A percentile compares a stretch with the other conserved stretches of the same genome.
phyloP scores from a whole-genome alignment of 2,797 vertebrate species.

The Pantherophis alleghaniensis region DNA sequence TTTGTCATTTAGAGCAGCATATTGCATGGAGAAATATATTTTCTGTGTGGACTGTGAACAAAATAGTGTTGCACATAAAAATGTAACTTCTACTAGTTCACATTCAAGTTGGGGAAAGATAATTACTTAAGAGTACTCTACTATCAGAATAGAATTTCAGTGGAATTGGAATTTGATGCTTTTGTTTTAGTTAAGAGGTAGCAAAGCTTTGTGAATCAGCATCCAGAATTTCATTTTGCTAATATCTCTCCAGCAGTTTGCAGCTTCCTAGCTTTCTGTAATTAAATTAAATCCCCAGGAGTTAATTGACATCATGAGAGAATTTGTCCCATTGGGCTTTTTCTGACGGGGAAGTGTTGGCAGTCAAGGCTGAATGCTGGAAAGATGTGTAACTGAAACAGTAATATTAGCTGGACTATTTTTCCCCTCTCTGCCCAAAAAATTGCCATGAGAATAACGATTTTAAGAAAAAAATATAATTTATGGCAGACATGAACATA shows the following conservation, averaged over 20 bases:
- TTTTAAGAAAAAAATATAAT: not conserved
- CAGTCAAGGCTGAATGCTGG: not conserved
- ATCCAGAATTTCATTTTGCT: not conserved
- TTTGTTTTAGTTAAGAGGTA: not conserved
- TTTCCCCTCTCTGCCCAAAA: not conserved
- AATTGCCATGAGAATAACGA: not conserved
- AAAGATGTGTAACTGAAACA: not conserved
- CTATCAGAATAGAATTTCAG: not conserved
- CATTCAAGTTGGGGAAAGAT: not conserved
- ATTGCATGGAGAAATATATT: not conserved
- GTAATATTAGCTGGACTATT: not conserved
- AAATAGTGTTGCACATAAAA: not conserved
- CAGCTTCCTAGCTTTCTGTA: not conserved
- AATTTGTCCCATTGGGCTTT: not conserved
- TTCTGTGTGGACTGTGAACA: not conserved
- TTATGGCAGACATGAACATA: not conserved
- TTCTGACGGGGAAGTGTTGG: not conserved
- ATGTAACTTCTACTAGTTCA: not conserved
- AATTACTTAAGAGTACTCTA: not conserved
- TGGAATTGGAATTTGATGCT: not conserved
- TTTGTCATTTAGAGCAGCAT: not conserved
- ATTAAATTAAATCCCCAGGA: not conserved
- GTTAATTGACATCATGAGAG: not conserved
- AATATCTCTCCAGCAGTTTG: not conserved
- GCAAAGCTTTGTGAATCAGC: not conserved